phyloP scores from a whole-genome alignment of 2,797 vertebrate genomes.

The Acanthurus lineatus region DNA sequence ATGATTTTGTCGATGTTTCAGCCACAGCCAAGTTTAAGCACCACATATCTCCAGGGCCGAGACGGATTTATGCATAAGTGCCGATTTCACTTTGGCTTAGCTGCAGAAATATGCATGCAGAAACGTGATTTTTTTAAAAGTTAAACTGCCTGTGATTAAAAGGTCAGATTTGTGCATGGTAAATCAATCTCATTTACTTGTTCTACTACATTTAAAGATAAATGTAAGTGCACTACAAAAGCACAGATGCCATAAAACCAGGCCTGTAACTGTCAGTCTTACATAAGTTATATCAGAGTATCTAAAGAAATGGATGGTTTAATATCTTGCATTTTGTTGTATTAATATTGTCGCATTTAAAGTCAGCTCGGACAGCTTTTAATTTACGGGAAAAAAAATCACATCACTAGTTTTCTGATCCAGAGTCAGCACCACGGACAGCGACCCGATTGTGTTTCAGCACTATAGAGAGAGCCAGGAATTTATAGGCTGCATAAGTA shows the following conservation, averaged over 20 bases:
- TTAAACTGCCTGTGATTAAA: not conserved
- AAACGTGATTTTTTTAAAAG: not conserved
- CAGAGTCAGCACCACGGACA: constrained; percentile 75
- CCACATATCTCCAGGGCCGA: not conserved
- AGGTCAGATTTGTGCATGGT: too few species aligned
- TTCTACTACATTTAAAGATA: not conserved
- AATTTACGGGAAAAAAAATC: not conserved
- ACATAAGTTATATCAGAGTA: not conserved
- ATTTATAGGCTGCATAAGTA: not conserved
- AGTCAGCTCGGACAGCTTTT: not conserved
- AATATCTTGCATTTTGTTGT: not conserved
- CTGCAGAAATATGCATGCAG: not conserved
- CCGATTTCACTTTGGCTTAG: not conserved
- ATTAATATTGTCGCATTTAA: not conserved
- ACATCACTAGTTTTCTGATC: not conserved
- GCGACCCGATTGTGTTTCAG: constrained; percentile 54
- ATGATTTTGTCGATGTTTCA: constrained; percentile 24
- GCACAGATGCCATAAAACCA: not conserved
- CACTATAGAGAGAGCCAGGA: constrained; percentile 33
- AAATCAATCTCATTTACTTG: too few species aligned
- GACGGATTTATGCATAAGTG: not conserved
- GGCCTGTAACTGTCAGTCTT: not conserved
- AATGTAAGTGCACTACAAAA: not conserved
- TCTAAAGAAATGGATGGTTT: too few species aligned
- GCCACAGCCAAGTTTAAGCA: constrained; percentile 16